These are phyloP conservation scores for Anas platyrhynchos DNA, from an alignment of 2,113 vertebrate species.

Conservation along the genomic window DNA sequence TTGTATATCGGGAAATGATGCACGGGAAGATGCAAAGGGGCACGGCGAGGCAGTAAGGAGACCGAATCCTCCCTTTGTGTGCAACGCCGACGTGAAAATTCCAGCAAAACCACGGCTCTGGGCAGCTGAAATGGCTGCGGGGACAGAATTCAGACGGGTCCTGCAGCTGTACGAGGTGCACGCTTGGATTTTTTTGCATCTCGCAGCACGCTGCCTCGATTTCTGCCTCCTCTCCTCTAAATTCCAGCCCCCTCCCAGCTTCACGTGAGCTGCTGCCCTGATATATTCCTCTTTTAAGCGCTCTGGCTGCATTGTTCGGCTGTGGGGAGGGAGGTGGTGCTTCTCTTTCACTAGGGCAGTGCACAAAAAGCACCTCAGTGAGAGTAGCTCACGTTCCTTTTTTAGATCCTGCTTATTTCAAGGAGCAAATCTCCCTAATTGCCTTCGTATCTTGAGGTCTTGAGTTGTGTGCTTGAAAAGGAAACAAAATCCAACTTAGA, in stretches of 20 bases:
- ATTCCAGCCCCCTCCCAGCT: not conserved
- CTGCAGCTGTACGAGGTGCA: accelerated
- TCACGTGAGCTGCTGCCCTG: not conserved
- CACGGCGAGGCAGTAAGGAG: not conserved
- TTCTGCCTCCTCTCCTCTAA: not conserved
- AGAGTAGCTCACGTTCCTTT: not conserved
- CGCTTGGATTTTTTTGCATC: not conserved
- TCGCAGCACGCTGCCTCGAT: not conserved
- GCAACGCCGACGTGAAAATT: not conserved
- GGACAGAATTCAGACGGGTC: accelerated
- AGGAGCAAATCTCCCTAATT: not conserved
- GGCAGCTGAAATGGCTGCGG: not conserved
- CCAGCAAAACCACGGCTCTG: not conserved
- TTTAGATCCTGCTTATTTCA: not conserved
- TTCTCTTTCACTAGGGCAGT: accelerated
- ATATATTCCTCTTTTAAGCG: not conserved
- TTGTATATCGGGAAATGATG: not conserved
- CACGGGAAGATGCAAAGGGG: accelerated
- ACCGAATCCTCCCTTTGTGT: not conserved
- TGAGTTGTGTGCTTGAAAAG: accelerated
- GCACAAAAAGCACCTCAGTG: accelerated
- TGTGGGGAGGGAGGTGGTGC: not conserved
- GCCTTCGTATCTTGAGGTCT: accelerated
- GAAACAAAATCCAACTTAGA: not conserved
- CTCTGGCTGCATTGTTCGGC: not conserved